Evolutionary conservation across 2,797 vertebrate genomes (phyloP), one percentile per base, ranked within the genome.

Genomic region (Oceanodroma leucorhoa): DNA sequence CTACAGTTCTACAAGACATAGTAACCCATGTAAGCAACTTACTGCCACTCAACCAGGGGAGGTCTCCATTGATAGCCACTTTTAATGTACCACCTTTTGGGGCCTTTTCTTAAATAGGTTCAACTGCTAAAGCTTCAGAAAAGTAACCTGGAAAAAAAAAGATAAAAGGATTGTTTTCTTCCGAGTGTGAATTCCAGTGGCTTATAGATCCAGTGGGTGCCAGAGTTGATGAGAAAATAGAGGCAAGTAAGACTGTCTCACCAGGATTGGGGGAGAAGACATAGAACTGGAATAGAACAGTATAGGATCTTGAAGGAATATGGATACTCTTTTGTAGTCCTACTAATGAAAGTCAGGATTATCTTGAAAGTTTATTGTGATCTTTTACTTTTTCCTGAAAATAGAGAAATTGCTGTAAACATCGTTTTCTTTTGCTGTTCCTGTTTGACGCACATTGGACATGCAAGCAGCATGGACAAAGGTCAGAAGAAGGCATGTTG

Each of bases 1-100:
- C 48, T 72, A 11, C 34, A 29, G 34, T 55, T 71, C 23, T 43
- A 5, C 3, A 18, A 43, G 43, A 32, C 0, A 0, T 55, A 10
- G 12, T 66, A 65, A 22, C 16, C 46, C 16, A 16, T 5, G 17
- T 24, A 34, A 34, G 40, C 36, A 50, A 58, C 26, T 82, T 34
- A 26, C 30, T 65, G 50, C 54, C 57, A 43, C 45, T 51, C 21
- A 65, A 0, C 20, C 19, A 10, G 20, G 17, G 11, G 19, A 36
- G 10, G 9, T 58, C 23, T 87, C 27, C 9, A 3, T 2, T 70
- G 15, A 6, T 57, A 7, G 14, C 29, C 9, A 14, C 30, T 88
- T 76, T 3, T 54, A 21, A 7, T 23, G 19, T 76, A 11, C 36
- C 12, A 21, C 11, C 14, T 51, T 53, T 27, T 30, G n/a, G 23